Evolutionary conservation across 1,140 invertebrate species (phyloP), one percentile per base, ranked within the genome.

Genomic region (Macrobrachium rosenbergii): DNA sequence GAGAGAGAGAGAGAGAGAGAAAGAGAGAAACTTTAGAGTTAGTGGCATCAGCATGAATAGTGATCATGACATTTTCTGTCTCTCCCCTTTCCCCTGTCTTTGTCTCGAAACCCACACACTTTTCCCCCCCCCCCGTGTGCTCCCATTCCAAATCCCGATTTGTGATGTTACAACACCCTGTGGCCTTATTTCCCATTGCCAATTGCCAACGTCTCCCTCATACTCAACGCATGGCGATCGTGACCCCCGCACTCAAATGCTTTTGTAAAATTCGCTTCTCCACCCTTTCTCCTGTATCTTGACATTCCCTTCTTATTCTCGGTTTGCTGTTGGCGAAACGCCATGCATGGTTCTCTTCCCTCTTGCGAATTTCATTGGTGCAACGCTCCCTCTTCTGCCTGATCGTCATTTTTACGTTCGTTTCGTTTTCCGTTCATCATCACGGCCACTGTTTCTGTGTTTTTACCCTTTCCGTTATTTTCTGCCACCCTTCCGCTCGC

Each of bases 41-140:
- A 84, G 83, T 84, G 75, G 63, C 79, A 23, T 81, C 52, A 77
- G 83, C 83, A 84, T 84, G 83, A 67, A 64, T 78, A 84, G 83
- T 84, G 83, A 84, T 77, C 62, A 76, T 64, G 17, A 81, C 43
- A 62, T 76, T 83, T 84, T 84, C 83, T 84, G 60, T 84, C 83
- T 77, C 83, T 84, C 83, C 75, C 63, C 28, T 37, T 58, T 43
- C 43, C 43, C 75, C 21, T 67, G 21, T 79, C 17, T 59, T 21
- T 87, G 21, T 69, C 10, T 63, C 19, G 8, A 21, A 11, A 21
- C 52, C 37, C 19, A 28, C 7, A n/a, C 17, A 2, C 5, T 37
- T 62, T 73, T n/a, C n/a, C n/a, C n/a, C n/a, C n/a, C n/a, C 11
- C 19, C 23, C 23, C 58, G 19, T 45, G 10, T 69, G n/a, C 14